A percentile compares a stretch with the other conserved stretches of the same genome.
Conservation (phyloP, 2,113 vertebrate species). For the Taurulus bubalis region DNA sequence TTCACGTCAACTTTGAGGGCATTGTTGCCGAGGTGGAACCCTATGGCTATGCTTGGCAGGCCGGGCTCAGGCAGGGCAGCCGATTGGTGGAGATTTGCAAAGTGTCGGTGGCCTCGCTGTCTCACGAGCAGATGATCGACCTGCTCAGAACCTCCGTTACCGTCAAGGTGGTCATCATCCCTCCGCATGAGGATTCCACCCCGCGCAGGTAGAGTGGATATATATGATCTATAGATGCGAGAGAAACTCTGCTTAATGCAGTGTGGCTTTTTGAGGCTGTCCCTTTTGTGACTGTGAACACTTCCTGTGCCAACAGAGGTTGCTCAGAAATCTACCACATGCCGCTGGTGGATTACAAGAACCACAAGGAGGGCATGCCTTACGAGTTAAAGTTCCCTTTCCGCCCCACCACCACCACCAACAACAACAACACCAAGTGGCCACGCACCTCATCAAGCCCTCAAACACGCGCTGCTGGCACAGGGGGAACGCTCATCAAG, state of each 20-base stretch:
- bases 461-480: constrained; percentile 78
- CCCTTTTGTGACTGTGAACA: constrained; percentile 4
- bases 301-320: constrained; percentile 82
- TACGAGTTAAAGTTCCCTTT: constrained; percentile 97
- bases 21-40: constrained; percentile 96
- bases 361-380: constrained; percentile 91
- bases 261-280: constrained; percentile 6
- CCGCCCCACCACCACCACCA: constrained; percentile 77
- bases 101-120: constrained; percentile 93
- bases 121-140: constrained; percentile 97
- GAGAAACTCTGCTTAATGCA: not conserved
- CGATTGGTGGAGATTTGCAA: constrained; percentile 97
- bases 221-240: not conserved
- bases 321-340: constrained; percentile 95
- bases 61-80: constrained; percentile 94
- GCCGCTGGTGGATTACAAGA: constrained; percentile 96
- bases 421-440: constrained; percentile 95
- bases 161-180: constrained; percentile 96
- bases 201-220: constrained; percentile 88
- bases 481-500: constrained; percentile 87
- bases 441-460: constrained; percentile 89
- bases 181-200: constrained; percentile 94
- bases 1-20: constrained; percentile 97
- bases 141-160: constrained; percentile 95
- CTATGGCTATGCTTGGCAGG: constrained; percentile 96